Percentiles rank a stretch among this genome's conserved stretches.
These are phyloP conservation scores for Sialis lutaria DNA, from an alignment of 2,888 invertebrate genomes.

Conservation along the genomic window DNA sequence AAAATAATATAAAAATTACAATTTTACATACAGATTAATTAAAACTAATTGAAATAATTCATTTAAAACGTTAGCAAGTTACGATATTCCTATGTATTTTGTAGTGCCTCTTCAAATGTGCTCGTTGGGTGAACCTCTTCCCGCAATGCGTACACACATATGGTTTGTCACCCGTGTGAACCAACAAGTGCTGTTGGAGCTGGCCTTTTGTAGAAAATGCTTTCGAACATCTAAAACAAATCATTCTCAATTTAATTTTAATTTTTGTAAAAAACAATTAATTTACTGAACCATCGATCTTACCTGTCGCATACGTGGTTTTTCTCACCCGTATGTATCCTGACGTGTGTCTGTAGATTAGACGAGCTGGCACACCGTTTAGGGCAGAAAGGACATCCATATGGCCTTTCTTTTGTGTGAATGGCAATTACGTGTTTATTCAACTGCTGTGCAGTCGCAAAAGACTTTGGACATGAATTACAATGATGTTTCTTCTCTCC, in stretches of 20 bases:
- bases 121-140: conserved; percentile 26
- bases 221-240: conserved; percentile 18
- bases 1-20: no score
- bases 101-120: conserved; percentile 24
- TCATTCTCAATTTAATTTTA: conserved; percentile 8
- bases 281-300: no score
- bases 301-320: conserved; percentile 22
- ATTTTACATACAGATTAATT: no score
- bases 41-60: no score
- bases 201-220: conserved; percentile 26
- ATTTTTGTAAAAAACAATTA: no score
- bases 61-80: no score
- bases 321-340: conserved; percentile 27
- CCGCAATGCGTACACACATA: conserved; percentile 25
- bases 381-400: conserved; percentile 24
- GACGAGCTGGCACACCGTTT: conserved; percentile 26
- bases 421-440: conserved; percentile 24
- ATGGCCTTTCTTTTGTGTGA: conserved; percentile 25
- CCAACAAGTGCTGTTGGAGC: conserved; percentile 24
- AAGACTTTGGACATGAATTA: conserved; percentile 24
- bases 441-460: conserved; percentile 26
- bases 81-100: conserved; percentile 18
- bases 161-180: conserved; percentile 25
- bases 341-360: conserved; percentile 24
- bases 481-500: conserved; percentile 28